A percentile compares a stretch with the other conserved stretches of the same genome.
phyloP scores from a whole-genome alignment of 2,113 vertebrate genomes.

The Tretioscincus oriximinensis region DNA sequence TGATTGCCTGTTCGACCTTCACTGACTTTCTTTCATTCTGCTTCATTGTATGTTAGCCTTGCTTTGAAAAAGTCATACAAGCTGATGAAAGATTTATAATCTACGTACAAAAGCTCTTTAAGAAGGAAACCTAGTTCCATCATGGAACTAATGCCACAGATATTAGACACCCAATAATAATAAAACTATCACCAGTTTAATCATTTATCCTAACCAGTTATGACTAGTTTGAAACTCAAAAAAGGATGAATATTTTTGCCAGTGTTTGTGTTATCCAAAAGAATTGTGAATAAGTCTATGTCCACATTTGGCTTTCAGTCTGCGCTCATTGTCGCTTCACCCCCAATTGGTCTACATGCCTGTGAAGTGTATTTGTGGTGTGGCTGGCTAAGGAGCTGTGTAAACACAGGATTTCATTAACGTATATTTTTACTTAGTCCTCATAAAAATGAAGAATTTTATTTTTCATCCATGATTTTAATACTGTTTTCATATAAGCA shows the following conservation, averaged over 20 bases:
- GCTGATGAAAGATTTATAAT: slow-evolving; percentile 68
- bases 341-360: too few relatives aligned
- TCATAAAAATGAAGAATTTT: too few relatives aligned
- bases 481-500: too few relatives aligned
- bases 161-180: slow-evolving; percentile 56
- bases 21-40: slow-evolving; percentile 65
- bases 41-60: slow-evolving; percentile 53
- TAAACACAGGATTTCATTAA: too few relatives aligned
- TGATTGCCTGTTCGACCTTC: slow-evolving; percentile 68
- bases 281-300: neutral
- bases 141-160: slow-evolving; percentile 63
- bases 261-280: slow-evolving; percentile 22
- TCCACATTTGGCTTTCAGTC: too few relatives aligned
- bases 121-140: slow-evolving; percentile 59
- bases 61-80: slow-evolving; percentile 65
- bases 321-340: too few relatives aligned
- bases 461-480: too few relatives aligned
- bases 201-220: slow-evolving; percentile 55
- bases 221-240: slow-evolving; percentile 52
- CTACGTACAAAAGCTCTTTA: slow-evolving; percentile 62
- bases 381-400: too few relatives aligned
- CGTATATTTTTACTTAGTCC: too few relatives aligned
- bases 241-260: slow-evolving; percentile 46
- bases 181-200: slow-evolving; percentile 63
- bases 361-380: too few relatives aligned